Evolutionary conservation across 2,113 vertebrate species (phyloP), one percentile per base, ranked within the genome.

Genomic region (Atrichornis clamosus): DNA sequence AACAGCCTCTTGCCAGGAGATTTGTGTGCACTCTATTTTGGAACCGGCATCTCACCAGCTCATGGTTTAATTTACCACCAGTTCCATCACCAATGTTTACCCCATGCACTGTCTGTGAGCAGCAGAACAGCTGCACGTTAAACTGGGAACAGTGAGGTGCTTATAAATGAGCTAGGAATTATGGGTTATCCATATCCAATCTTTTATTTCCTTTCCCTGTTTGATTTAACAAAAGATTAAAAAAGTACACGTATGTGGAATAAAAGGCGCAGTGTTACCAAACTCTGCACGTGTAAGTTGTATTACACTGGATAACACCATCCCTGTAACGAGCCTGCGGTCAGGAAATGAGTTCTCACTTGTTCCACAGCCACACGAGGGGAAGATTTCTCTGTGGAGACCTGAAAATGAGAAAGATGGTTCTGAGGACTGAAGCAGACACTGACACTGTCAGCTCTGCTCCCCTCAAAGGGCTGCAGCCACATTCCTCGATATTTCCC

Each of bases 401-500:
- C 24, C 33, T 49, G 70, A 62, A 69, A 84, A 47, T 9, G 9
- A 64, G 39, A 26, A 69, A 69, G 55, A 33, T 28, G 8, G 1
- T 47, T 49, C 23, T 39, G 70, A 13, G 19, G 17, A 37, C 63
- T n/a, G 46, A 65, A 65, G 87, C 39, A 62, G 15, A 24, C 3
- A 6, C 27, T 16, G 63, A 6, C 7, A 5, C 24, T 52, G 30
- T 26, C 68, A 42, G 35, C 63, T 33, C 63, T 60, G 28, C 35
- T 73, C 35, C 53, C 32, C 0, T 23, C n/a, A 20, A 47, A 72
- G 46, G 46, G 41, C 53, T 50, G 44, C 69, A 69, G 64, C 39
- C 44, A 24, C 74, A 32, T 12, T 28, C 47, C 37, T 14, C 0
- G 0, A 4, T 9, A 50, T 6, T 26, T 27, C 63, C 62, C 0